phyloP scores from a whole-genome alignment of 2,797 vertebrate genomes.

The Trematomus bernacchii region DNA sequence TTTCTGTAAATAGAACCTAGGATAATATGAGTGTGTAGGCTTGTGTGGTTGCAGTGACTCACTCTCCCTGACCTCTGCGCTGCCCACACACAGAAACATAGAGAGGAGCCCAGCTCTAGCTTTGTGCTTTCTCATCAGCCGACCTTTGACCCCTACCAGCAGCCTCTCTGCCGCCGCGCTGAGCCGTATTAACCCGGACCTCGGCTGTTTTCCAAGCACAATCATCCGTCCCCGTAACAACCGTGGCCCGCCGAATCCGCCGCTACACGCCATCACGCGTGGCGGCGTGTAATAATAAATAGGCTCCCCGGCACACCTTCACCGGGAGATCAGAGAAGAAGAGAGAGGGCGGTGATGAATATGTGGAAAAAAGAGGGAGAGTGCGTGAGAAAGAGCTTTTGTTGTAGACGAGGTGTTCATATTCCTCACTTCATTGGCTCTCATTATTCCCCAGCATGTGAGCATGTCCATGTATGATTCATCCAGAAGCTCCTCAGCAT shows the following conservation, averaged over 20 bases:
- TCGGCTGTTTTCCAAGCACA: conserved; percentile 54
- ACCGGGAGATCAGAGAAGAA: conserved; percentile 55
- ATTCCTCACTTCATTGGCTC: conserved; percentile 70
- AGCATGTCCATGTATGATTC: conserved; percentile 70
- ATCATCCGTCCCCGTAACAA: conserved; percentile 51
- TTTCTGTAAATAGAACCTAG: conserved; percentile 65
- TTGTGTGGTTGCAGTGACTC: conserved; percentile 71
- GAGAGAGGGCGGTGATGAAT: conserved; percentile 35
- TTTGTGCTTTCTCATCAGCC: conserved; percentile 74
- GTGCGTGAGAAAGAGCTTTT: conserved; percentile 49
- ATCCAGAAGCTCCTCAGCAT: conserved; percentile 38
- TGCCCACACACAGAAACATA: conserved; percentile 74
- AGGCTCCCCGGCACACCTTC: conserved; percentile 50
- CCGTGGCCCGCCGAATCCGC: conserved; percentile 35
- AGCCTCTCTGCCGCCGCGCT: conserved; percentile 57
- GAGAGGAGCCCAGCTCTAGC: conserved; percentile 46
- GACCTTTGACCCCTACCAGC: conserved; percentile 62
- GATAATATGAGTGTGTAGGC: conserved; percentile 50
- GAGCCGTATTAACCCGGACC: conserved; percentile 72
- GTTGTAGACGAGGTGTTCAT: conserved; percentile 64
- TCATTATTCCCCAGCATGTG: conserved; percentile 67
- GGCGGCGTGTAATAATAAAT: conserved; percentile 58
- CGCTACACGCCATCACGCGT: conserved; percentile 30
- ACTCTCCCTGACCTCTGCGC: conserved; percentile 70
- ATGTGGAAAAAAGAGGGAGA: conserved; percentile 22